Evolutionary conservation across 1,140 invertebrate genomes (phyloP).

Genomic region (Yoshiicerus persimilis): DNA sequence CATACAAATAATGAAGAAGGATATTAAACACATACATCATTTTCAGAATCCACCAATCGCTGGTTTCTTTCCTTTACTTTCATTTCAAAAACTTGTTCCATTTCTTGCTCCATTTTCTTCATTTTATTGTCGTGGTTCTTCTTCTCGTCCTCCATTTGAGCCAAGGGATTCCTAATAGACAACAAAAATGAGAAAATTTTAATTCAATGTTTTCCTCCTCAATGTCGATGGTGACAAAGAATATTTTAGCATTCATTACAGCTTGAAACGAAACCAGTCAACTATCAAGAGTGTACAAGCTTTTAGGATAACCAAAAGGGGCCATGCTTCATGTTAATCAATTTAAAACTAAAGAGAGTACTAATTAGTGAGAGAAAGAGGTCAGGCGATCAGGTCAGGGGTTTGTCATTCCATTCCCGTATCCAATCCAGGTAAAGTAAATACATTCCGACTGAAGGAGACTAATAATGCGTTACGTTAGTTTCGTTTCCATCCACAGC

Average conservation of each 20-base stretch:
- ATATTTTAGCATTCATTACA: not conserved
- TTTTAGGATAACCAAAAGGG: not conserved
- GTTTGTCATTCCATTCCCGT: not conserved
- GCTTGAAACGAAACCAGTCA: slow-evolving; percentile 5
- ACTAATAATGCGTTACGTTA: slow-evolving; percentile 14
- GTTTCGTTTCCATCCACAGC: slow-evolving; percentile 21
- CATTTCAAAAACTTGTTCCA: slow-evolving; percentile 90
- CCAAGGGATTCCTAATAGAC: slow-evolving; percentile 82
- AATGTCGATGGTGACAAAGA: not conserved
- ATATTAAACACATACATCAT: slow-evolving; percentile 66
- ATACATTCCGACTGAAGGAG: not conserved
- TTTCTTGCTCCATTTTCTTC: slow-evolving; percentile 94
- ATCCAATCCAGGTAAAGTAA: not conserved
- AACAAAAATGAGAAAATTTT: not conserved
- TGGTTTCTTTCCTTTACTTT: slow-evolving; percentile 91
- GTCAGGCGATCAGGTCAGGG: not conserved
- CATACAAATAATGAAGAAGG: not conserved
- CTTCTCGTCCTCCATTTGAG: slow-evolving; percentile 97
- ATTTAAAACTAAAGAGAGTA: not conserved
- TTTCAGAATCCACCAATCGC: slow-evolving; percentile 88
- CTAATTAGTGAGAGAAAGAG: not conserved
- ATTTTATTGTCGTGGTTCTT: slow-evolving; percentile 92
- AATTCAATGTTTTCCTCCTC: not conserved
- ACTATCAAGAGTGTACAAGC: not conserved
- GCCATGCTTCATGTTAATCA: not conserved